Evolutionary conservation across 2,888 invertebrate species (phyloP).

Genomic region (Tenthredo notha): DNA sequence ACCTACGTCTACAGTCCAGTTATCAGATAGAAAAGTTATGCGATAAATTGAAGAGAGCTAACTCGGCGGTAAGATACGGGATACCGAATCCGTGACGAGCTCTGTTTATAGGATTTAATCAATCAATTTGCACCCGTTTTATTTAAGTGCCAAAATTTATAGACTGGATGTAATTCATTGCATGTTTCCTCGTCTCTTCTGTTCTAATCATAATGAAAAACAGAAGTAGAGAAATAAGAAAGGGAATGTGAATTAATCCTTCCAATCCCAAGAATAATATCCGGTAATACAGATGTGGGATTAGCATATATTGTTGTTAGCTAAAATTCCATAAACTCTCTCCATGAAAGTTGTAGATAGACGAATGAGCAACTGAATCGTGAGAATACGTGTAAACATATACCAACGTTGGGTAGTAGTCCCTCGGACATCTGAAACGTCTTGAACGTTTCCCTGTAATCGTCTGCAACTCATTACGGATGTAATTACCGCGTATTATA

Average conservation of each 20-base stretch:
- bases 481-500: conserved; percentile 27
- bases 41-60: not conserved
- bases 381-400: conserved; percentile 22
- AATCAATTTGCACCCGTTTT: not conserved
- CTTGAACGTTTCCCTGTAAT: conserved; percentile 38
- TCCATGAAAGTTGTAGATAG: not conserved
- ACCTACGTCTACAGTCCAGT: not conserved
- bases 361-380: not conserved
- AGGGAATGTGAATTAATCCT: not conserved
- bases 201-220: not conserved
- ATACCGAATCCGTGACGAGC: not conserved
- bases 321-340: conserved; percentile 24
- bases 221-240: not conserved
- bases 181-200: not conserved
- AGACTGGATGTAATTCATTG: not conserved
- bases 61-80: not conserved
- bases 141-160: not conserved
- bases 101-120: not conserved
- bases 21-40: not conserved
- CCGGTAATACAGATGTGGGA: not conserved
- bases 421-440: conserved; percentile 17
- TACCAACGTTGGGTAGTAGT: not conserved
- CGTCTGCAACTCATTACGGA: conserved; percentile 16
- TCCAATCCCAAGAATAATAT: not conserved
- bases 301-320: conserved; percentile 10